Conservation (phyloP, 2,113 vertebrate genomes). For the Melanerpes formicivorus region DNA sequence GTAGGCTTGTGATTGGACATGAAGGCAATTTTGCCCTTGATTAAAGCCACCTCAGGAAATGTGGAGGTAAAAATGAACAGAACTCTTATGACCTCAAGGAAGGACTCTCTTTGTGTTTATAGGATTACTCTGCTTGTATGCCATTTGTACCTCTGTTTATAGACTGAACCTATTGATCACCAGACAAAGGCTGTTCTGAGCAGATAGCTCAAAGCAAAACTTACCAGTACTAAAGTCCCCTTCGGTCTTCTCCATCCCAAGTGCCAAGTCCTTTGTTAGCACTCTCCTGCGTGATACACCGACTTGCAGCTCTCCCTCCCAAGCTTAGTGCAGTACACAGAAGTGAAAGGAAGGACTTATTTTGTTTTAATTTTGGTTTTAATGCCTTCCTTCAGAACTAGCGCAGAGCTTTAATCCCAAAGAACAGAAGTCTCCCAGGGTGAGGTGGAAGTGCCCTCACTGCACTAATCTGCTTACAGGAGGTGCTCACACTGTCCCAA, state of each 20-base stretch:
- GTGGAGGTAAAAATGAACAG: neutral
- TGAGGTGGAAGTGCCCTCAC: conserved; percentile 54
- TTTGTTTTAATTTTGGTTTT: neutral
- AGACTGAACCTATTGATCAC: neutral
- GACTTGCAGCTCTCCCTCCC: conserved; percentile 2
- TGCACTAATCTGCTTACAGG: conserved; percentile 53
- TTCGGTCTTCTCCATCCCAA: neutral
- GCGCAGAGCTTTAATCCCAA: conserved; percentile 70
- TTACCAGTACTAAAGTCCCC: neutral
- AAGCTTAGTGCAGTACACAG: conserved; percentile 14
- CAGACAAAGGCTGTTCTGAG: conserved; percentile 4
- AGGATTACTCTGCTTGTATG: conserved; percentile 10
- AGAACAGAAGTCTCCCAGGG: conserved; percentile 64
- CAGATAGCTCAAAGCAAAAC: neutral
- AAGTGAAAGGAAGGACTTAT: conserved; percentile 14
- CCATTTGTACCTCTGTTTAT: neutral
- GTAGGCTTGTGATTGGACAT: neutral
- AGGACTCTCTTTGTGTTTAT: neutral
- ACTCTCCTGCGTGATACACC: neutral
- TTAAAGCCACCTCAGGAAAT: conserved; percentile 20
- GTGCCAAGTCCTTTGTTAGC: conserved; percentile 18
- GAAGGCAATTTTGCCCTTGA: neutral
- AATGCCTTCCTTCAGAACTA: conserved; percentile 50
- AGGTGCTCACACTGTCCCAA: conserved; percentile 67
- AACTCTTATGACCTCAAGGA: neutral